Conservation (phyloP, 2,888 invertebrate genomes). For the Harpagoxenus sublaevis region DNA sequence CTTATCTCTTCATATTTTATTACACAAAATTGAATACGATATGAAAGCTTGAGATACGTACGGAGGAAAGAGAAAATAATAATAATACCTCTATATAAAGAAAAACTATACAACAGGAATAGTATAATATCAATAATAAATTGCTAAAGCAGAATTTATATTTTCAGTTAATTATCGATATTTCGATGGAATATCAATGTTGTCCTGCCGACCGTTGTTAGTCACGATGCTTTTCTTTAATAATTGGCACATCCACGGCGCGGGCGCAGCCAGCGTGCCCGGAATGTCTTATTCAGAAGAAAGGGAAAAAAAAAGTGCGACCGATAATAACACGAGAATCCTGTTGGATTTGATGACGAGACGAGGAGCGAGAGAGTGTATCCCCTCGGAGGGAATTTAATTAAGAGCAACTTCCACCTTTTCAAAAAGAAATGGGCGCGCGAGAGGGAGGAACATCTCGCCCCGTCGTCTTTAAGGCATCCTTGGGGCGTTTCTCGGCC, state of each 20-base stretch:
- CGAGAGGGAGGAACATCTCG: conserved; percentile 61
- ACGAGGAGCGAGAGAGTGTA: conserved; percentile 32
- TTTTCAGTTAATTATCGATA: not conserved
- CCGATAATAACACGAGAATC: conserved; percentile 69
- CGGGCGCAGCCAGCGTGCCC: not conserved
- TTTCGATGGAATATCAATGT: not conserved
- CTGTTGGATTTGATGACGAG: conserved; percentile 56
- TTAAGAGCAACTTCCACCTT: conserved; percentile 64
- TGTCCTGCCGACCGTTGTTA: not conserved
- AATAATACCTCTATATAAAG: not conserved
- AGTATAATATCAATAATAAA: too few species aligned
- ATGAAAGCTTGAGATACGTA: not conserved
- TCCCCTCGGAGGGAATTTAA: conserved; percentile 65
- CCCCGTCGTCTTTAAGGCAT: conserved; percentile 81
- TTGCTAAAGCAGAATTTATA: not conserved
- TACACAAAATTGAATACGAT: not conserved
- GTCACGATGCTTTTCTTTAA: conserved; percentile 53
- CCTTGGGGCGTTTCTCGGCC: conserved; percentile 69
- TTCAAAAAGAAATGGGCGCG: conserved; percentile 61
- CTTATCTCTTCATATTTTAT: not conserved
- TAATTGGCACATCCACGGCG: conserved; percentile 58
- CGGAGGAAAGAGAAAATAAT: not conserved
- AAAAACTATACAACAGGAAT: not conserved
- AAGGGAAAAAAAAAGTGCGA: conserved; percentile 16
- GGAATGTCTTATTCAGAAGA: conserved; percentile 57